Evolutionary conservation across 2,888 invertebrate species (phyloP).

Genomic region (Creontiades dilutus): DNA sequence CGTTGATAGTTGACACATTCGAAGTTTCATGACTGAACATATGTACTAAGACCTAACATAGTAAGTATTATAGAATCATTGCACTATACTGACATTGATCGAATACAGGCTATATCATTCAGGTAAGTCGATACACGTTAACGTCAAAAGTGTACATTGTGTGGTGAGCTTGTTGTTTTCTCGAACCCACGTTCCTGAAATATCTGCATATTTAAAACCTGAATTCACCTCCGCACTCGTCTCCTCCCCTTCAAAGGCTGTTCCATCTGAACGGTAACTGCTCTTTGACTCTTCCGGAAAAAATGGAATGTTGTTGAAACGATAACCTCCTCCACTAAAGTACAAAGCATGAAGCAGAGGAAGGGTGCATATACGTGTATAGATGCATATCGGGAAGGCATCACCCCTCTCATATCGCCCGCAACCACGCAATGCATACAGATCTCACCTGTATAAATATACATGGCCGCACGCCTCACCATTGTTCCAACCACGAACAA

Average conservation of each 20-base stretch:
- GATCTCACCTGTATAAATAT: conserved; percentile 72
- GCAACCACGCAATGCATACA: conserved; percentile 71
- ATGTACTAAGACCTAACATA: too few species aligned
- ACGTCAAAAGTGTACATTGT: too few species aligned
- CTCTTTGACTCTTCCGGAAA: conserved; percentile 11
- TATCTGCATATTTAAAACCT: not conserved
- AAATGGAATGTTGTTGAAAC: conserved; percentile 61
- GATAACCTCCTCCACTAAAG: conserved; percentile 45
- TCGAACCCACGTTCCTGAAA: too few species aligned
- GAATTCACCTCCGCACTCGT: not conserved
- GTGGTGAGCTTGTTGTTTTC: too few species aligned
- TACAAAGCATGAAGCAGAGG: not conserved
- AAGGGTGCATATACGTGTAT: conserved; percentile 30
- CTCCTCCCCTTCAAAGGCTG: not conserved
- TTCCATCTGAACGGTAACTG: conserved; percentile 52
- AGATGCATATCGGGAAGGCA: conserved; percentile 60
- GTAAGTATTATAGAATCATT: too few species aligned
- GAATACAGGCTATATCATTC: too few species aligned
- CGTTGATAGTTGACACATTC: too few species aligned
- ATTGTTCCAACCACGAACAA: conserved; percentile 55
- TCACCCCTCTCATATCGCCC: conserved; percentile 58
- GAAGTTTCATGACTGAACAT: too few species aligned
- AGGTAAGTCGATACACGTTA: too few species aligned
- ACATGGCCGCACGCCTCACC: conserved; percentile 60
- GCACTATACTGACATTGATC: too few species aligned